These are phyloP conservation scores for Todiramphus chloris DNA, from an alignment of 2,113 vertebrate species.

Conservation along the genomic window DNA sequence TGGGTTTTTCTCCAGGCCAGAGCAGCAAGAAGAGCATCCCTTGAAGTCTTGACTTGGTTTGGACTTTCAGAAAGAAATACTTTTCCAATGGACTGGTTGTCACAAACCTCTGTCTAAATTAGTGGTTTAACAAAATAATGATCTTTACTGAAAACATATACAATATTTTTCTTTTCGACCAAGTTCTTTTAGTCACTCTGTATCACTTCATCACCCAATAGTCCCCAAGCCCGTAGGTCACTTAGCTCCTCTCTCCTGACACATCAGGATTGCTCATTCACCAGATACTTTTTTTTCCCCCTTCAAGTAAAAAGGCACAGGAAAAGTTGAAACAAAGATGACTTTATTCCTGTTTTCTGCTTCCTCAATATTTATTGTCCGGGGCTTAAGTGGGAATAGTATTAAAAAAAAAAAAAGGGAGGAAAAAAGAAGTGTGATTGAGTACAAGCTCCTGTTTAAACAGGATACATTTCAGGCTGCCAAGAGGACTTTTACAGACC, in stretches of 20 bases:
- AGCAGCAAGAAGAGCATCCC: background rate
- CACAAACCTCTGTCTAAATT: background rate
- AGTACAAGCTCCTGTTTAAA: conserved; percentile 59
- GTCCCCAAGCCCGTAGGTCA: background rate
- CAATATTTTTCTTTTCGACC: background rate
- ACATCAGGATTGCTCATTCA: background rate
- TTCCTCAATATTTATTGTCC: background rate
- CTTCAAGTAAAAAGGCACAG: background rate
- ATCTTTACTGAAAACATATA: background rate
- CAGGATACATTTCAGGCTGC: conserved; percentile 42
- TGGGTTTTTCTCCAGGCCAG: background rate
- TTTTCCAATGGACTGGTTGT: background rate
- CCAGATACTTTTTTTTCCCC: background rate
- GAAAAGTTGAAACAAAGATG: conserved; percentile 63
- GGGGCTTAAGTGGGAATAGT: conserved; percentile 40
- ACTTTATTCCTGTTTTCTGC: conserved; percentile 56
- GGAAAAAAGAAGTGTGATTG: background rate
- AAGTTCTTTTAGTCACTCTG: background rate
- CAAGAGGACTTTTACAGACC: background rate
- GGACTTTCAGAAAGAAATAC: background rate
- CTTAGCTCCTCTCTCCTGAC: background rate
- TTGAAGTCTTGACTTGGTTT: background rate
- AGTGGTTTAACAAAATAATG: background rate
- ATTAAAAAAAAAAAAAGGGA: background rate
- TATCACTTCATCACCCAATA: background rate